Evolutionary conservation across 2,113 vertebrate genomes (phyloP), one percentile per base, ranked within the genome.

Genomic region (Microcebus ravelobensis): DNA sequence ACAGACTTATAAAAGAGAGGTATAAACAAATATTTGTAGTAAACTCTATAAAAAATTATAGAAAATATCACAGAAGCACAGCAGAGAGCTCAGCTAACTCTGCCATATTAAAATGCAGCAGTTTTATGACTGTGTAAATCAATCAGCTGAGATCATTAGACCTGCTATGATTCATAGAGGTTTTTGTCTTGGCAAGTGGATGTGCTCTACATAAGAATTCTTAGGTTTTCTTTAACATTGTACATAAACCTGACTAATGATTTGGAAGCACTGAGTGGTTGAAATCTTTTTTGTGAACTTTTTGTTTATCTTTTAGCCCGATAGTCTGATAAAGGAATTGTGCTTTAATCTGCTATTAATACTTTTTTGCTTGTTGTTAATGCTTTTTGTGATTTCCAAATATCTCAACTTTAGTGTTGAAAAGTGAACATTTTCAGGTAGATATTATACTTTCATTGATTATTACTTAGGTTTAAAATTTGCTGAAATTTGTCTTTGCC

Each of bases 241-340:
- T 42, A 45, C 18, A 77, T 87, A 70, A 92, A 81, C 36, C 48
- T 36, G 70, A 67, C 45, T n/a, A 42, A 59, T 77, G 65, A 5
- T 82, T 94, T 87, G 86, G 79, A 96, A 89, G 31, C n/a, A 79
- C 91, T 96, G 42, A 86, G 50, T 87, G 63, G 6, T 70, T 93
- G 48, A 85, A 81, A 65, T 86, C 11, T 73, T 89, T 89, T 91
- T 50, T 91, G 45, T 88, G 29, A 91, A 55, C 20, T 77, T 93
- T 92, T 68, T 95, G 12, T 90, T 96, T 94, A 73, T 34, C 57
- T 95, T 95, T 93, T 88, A 88, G 57, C 25, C 45, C 85, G n/a
- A n/a, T 27, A 55, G n/a, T 71, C 34, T 85, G 61, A 59, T 34
- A 70, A 82, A 86, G 39, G 42, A 92, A 87, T 67, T 92, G 5